phyloP scores from a whole-genome alignment of 2,888 invertebrate species.

The Acanthopleura granulata region DNA sequence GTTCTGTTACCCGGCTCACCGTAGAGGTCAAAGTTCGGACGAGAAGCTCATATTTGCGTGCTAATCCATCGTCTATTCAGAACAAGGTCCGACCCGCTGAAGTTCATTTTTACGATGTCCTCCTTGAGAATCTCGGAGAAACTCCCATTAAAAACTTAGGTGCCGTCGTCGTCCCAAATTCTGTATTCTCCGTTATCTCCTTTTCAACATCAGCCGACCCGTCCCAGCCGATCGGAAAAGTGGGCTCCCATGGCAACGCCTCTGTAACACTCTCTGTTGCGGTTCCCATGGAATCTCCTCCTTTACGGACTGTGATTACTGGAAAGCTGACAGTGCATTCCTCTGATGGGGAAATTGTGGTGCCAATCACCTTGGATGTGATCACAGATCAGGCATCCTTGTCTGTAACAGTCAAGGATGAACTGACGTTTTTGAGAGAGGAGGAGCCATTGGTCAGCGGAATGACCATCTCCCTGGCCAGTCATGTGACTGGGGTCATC shows the following conservation, averaged over 20 bases:
- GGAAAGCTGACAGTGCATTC: too few species aligned
- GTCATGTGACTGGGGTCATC: conserved; percentile 29
- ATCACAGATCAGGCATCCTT: conserved; percentile 34
- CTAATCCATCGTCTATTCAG: not conserved
- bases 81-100: too few species aligned
- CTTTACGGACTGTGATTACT: too few species aligned
- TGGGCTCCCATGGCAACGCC: conserved; percentile 24
- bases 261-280: conserved; percentile 30
- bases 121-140: conserved; percentile 39
- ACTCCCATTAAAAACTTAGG: conserved; percentile 33
- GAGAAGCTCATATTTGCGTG: not conserved
- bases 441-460: conserved; percentile 39
- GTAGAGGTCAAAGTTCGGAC: not conserved
- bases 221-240: conserved; percentile 8
- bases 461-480: conserved; percentile 35
- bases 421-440: conserved; percentile 46
- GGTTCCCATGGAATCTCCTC: conserved; percentile 11
- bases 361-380: conserved; percentile 31
- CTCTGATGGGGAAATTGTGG: too few species aligned
- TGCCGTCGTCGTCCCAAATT: conserved; percentile 30
- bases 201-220: conserved; percentile 28
- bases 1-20: conserved; percentile 21
- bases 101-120: conserved; percentile 24
- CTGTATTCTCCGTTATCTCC: conserved; percentile 33
- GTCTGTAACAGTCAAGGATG: conserved; percentile 43